Conservation (phyloP, 2,797 vertebrate genomes). For the Meda fulgida region DNA sequence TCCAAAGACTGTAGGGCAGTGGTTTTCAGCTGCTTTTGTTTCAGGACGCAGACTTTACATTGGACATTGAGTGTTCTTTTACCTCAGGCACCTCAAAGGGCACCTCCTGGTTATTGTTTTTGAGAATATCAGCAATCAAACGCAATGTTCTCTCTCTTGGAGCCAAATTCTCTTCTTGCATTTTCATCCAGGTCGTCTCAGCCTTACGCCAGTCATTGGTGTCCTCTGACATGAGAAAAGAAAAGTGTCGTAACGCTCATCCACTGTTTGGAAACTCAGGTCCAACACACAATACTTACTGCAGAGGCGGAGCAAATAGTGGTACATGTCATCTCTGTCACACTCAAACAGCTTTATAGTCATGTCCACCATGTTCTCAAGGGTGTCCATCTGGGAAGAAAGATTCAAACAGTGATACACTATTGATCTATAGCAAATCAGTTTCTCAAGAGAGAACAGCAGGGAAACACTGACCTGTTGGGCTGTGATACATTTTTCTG, state of each 20-base stretch:
- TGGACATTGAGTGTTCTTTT: constrained; percentile 56
- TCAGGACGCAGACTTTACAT: neutral
- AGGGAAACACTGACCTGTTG: constrained; percentile 80
- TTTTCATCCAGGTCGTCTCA: constrained; percentile 88
- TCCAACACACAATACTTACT: constrained; percentile 78
- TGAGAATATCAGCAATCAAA: constrained; percentile 83
- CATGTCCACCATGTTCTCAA: constrained; percentile 90
- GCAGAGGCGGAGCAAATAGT: constrained; percentile 82
- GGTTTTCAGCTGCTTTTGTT: neutral
- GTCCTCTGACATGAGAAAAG: constrained; percentile 73
- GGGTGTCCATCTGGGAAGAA: constrained; percentile 78
- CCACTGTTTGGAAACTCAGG: constrained; percentile 16
- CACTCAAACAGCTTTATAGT: constrained; percentile 91
- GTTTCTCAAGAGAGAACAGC: neutral
- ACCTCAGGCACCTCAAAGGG: constrained; percentile 90
- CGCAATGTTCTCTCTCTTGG: constrained; percentile 85
- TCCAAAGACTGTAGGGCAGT: no score
- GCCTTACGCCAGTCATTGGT: constrained; percentile 85
- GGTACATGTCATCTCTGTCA: constrained; percentile 93
- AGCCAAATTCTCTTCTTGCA: constrained; percentile 93
- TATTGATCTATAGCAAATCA: constrained; percentile 6
- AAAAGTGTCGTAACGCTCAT: neutral
- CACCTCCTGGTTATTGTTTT: constrained; percentile 83
- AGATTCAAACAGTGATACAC: neutral
- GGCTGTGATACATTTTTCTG: constrained; percentile 80